A percentile compares a stretch with the other conserved stretches of the same genome.
Evolutionary conservation across 2,797 vertebrate genomes (phyloP).

Genomic region (Pteronotus mesoamericanus): DNA sequence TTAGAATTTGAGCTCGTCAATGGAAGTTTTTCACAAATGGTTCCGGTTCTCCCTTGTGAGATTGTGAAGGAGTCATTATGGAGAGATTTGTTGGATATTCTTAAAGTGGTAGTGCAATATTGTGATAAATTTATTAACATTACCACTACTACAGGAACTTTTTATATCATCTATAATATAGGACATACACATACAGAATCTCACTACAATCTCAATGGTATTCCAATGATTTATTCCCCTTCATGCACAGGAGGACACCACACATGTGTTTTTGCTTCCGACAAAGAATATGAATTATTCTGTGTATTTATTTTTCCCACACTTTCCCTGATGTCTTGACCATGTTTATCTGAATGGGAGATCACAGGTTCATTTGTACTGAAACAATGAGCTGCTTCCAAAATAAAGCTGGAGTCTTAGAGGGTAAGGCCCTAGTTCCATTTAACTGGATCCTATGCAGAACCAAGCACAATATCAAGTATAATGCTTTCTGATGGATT

Average conservation of each 20-base stretch:
- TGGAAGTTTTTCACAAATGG: slow-evolving; percentile 26
- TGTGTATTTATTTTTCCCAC: not conserved
- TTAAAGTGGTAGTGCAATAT: not conserved
- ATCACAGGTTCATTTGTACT: not conserved
- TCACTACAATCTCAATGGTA: not conserved
- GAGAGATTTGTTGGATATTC: not conserved
- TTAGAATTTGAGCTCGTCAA: slow-evolving; percentile 42
- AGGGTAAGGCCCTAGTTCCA: not conserved
- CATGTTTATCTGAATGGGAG: not conserved
- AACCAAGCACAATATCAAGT: not conserved
- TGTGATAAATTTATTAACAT: not conserved
- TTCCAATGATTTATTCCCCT: not conserved
- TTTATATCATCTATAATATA: not conserved
- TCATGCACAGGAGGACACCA: not conserved
- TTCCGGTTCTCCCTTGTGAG: not conserved
- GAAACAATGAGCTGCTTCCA: not conserved
- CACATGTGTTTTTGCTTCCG: not conserved
- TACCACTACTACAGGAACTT: not conserved
- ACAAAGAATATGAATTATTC: not conserved
- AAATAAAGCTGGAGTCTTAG: not conserved
- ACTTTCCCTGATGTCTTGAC: not conserved
- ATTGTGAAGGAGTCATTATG: not conserved
- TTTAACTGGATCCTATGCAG: slow-evolving; percentile 28
- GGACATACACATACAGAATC: not conserved
- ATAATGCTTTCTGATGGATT: slow-evolving; percentile 37